Evolutionary conservation across 1,140 invertebrate genomes (phyloP).

Genomic region (Acromyrmex heyeri): DNA sequence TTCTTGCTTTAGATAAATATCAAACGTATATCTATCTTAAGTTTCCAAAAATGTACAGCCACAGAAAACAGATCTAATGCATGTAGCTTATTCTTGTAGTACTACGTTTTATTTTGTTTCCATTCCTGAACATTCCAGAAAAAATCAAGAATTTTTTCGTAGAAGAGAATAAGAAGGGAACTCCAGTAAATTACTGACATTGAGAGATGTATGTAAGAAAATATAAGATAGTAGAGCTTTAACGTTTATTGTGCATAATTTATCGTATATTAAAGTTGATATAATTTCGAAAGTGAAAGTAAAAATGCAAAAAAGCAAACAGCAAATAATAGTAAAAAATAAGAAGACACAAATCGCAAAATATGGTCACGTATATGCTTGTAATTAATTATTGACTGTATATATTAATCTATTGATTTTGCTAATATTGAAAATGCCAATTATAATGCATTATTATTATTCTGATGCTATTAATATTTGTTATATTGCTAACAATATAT

Average conservation of each 20-base stretch:
- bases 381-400: background rate
- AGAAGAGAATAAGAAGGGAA: background rate
- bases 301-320: background rate
- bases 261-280: background rate
- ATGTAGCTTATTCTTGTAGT: background rate
- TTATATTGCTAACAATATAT: background rate
- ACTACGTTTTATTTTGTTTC: background rate
- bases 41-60: too few relatives aligned
- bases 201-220: background rate
- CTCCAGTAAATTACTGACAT: background rate
- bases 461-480: slow-evolving; percentile 6
- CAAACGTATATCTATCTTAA: too few relatives aligned
- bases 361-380: background rate
- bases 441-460: background rate
- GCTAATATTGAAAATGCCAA: background rate
- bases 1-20: too few relatives aligned
- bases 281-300: background rate
- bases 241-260: background rate
- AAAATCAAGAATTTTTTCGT: background rate
- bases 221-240: background rate
- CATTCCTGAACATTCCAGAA: background rate
- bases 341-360: background rate
- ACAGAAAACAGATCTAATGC: too few relatives aligned
- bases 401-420: background rate
- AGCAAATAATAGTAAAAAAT: background rate